Conservation (phyloP, 1,140 invertebrate species). For the Drosophila trapezifrons region DNA sequence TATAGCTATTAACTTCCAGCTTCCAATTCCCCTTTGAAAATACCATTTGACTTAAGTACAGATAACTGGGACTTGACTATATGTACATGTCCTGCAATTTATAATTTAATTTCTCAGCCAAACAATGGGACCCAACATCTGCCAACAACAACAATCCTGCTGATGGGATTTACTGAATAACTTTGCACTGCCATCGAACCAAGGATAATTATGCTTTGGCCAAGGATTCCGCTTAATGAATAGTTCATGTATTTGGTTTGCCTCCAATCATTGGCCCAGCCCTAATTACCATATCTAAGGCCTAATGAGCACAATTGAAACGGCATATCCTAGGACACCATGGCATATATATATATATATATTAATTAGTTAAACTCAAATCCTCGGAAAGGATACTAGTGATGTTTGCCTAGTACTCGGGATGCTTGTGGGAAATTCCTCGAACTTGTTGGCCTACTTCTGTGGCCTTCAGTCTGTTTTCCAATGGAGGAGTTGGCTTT, state of each 20-base stretch:
- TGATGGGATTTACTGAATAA: conserved; percentile 17
- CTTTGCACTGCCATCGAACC: conserved; percentile 11
- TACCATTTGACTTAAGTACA: background rate
- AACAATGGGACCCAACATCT: conserved; percentile 6
- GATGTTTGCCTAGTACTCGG: conserved; percentile 6
- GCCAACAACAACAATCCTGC: background rate
- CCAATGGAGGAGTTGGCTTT: conserved; percentile 18
- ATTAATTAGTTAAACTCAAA: conserved; percentile 38
- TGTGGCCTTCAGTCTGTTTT: conserved; percentile 13
- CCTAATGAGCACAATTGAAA: conserved; percentile 58
- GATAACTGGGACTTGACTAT: background rate
- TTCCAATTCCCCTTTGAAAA: conserved; percentile 5
- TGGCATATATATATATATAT: conserved; percentile 17
- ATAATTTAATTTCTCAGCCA: conserved; percentile 29
- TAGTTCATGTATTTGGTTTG: conserved; percentile 10
- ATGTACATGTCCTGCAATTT: conserved; percentile 22
- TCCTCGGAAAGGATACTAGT: background rate
- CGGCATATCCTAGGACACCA: conserved; percentile 11
- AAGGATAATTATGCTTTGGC: conserved; percentile 21
- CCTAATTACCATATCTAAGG: conserved; percentile 32
- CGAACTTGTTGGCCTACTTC: conserved; percentile 20
- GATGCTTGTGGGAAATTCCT: conserved; percentile 25
- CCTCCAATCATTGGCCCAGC: background rate
- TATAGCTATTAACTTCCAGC: background rate
- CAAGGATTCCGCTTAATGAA: conserved; percentile 23